phyloP scores from a whole-genome alignment of 2,797 vertebrate species.

The Oreochromis mossambicus region DNA sequence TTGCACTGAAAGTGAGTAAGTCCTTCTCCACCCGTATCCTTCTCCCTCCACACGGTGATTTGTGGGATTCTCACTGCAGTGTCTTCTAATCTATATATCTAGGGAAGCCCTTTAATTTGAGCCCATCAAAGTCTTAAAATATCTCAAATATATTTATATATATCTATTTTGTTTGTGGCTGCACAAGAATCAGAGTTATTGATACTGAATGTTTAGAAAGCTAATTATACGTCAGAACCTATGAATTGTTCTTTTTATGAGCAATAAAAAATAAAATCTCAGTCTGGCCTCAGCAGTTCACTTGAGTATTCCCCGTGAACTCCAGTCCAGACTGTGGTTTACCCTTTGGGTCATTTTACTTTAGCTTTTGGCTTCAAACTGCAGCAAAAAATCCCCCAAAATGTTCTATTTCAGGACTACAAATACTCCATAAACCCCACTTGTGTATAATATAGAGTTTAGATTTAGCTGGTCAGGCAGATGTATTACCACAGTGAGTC shows the following conservation, averaged over 20 bases:
- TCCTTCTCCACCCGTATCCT: conserved; percentile 32
- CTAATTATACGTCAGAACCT: not conserved
- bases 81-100: not conserved
- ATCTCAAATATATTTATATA: not conserved
- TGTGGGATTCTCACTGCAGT: not conserved
- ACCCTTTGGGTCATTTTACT: conserved; percentile 17
- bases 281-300: not conserved
- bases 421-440: conserved; percentile 22
- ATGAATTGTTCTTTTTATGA: not conserved
- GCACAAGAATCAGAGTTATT: not conserved
- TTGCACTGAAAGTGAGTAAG: conserved; percentile 99
- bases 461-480: not conserved
- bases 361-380: conserved; percentile 13
- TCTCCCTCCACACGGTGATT: not conserved
- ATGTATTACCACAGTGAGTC: not conserved
- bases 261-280: not conserved
- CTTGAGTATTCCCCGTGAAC: conserved; percentile 21
- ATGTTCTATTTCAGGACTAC: conserved; percentile 28
- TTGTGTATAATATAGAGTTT: not conserved
- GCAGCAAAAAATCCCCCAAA: conserved; percentile 6
- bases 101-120: not conserved
- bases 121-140: not conserved
- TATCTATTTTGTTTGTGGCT: not conserved
- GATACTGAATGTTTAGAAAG: not conserved
- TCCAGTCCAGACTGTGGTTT: conserved; percentile 41